These are phyloP conservation scores for Tigriopus californicus DNA, from an alignment of 2,888 invertebrate species.

Conservation along the genomic window DNA sequence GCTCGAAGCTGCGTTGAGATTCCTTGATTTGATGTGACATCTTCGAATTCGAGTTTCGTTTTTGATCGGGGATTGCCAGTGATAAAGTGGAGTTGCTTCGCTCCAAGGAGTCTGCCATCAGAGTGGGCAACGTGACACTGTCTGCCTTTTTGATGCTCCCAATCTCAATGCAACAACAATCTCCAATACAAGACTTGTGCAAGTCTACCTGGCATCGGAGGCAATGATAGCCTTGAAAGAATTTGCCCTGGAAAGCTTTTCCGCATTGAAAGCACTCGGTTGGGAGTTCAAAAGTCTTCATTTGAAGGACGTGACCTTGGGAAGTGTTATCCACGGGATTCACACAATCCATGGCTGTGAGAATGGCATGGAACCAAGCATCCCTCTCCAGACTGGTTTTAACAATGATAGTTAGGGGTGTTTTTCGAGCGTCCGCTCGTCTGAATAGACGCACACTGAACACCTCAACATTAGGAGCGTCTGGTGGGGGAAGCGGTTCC, in stretches of 20 bases:
- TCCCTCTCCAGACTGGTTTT: neutral
- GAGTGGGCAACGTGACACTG: conserved; percentile 9
- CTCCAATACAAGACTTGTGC: conserved; percentile 6
- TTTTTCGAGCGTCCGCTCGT: neutral
- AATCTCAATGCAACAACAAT: conserved; percentile 7
- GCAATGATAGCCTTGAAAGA: conserved; percentile 12
- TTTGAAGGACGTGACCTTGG: conserved; percentile 6
- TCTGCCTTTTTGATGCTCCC: neutral
- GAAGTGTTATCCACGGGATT: conserved; percentile 4
- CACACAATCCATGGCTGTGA: neutral
- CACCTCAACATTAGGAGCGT: neutral
- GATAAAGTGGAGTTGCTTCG: conserved; percentile 2
- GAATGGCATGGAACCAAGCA: conserved; percentile 4
- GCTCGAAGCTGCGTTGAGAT: neutral
- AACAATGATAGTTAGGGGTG: neutral
- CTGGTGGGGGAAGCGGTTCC: neutral
- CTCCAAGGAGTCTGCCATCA: neutral
- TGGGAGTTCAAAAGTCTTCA: neutral
- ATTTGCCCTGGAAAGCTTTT: neutral
- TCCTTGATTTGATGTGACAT: neutral
- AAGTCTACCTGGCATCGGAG: conserved; percentile 6
- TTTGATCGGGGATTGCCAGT: neutral
- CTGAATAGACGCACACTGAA: neutral
- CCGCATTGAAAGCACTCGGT: conserved; percentile 5
- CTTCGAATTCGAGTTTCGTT: neutral